Conservation (phyloP, 35 echinoderm and acorn worm genomes). For the Ophioderma brevispina region DNA sequence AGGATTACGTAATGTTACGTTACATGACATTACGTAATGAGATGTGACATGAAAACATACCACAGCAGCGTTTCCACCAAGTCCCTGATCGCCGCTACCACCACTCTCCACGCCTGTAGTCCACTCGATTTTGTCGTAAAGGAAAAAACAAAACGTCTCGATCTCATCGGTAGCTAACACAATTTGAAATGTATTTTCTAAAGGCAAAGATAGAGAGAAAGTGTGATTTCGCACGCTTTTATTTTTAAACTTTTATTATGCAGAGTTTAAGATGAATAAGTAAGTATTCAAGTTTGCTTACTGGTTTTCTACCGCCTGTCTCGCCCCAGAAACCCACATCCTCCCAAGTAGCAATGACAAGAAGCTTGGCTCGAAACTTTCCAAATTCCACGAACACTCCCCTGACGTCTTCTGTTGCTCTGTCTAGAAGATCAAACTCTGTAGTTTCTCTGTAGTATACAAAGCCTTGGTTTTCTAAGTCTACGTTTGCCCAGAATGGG, state of each 20-base stretch:
- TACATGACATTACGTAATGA: too few species aligned
- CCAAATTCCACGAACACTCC: slow-evolving; percentile 68
- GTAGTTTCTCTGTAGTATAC: slow-evolving; percentile 86
- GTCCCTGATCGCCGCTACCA: slow-evolving; percentile 61
- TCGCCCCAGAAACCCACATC: slow-evolving; percentile 88
- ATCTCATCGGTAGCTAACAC: slow-evolving; percentile 88
- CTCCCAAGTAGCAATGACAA: slow-evolving; percentile 88
- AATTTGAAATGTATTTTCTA: slow-evolving; percentile 90
- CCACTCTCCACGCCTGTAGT: slow-evolving; percentile 87
- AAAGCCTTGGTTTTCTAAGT: slow-evolving; percentile 65
- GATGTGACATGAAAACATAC: slow-evolving; percentile 40
- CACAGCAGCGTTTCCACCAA: slow-evolving; percentile 69
- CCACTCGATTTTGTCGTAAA: slow-evolving; percentile 83
- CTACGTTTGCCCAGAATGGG: slow-evolving; percentile 90
- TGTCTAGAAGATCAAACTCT: slow-evolving; percentile 70
- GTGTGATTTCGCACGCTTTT: too few species aligned
- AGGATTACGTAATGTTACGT: too few species aligned
- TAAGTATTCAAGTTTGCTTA: too few species aligned
- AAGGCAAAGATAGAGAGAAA: slow-evolving; percentile 12
- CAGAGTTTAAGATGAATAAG: too few species aligned
- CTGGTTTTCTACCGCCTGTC: slow-evolving; percentile 67
- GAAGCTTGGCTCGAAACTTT: slow-evolving; percentile 67
- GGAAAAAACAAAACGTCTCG: slow-evolving; percentile 90
- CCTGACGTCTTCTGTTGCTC: slow-evolving; percentile 63
- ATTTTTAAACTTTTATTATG: too few species aligned